Evolutionary conservation across 2,888 invertebrate species (phyloP).

Genomic region (Nasonia oneida): DNA sequence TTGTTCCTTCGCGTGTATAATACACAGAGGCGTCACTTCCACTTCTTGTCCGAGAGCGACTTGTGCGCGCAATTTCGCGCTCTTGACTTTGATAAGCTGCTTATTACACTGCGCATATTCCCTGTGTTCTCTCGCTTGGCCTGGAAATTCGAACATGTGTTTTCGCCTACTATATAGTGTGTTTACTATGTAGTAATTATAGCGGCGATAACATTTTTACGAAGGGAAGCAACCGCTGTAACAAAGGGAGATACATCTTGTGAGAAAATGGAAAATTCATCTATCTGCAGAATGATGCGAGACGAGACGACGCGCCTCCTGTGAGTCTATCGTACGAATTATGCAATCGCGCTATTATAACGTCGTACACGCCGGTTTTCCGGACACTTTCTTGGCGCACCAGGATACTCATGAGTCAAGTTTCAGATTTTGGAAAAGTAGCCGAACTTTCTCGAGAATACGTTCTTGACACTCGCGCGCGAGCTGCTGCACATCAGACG

Average conservation of each 20-base stretch:
- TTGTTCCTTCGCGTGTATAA: slow-evolving; percentile 18
- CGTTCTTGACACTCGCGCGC: slow-evolving; percentile 26
- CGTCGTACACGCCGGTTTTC: no score
- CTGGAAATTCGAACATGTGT: background rate
- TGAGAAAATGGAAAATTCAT: slow-evolving; percentile 22
- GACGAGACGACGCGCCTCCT: background rate
- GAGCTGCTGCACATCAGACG: background rate
- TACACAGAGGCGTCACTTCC: background rate
- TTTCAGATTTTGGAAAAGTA: background rate
- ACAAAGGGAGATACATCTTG: slow-evolving; percentile 16
- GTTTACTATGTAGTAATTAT: no score
- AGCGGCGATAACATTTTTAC: background rate
- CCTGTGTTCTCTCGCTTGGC: background rate
- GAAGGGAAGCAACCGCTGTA: background rate
- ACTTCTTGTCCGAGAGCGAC: background rate
- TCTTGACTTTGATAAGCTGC: slow-evolving; percentile 3
- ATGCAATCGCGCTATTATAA: background rate
- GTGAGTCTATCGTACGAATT: background rate
- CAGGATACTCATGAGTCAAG: background rate
- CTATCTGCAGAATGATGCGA: no score
- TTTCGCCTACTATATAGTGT: background rate
- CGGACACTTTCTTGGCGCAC: background rate
- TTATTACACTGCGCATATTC: background rate
- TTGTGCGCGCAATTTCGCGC: background rate
- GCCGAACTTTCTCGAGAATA: slow-evolving; percentile 39